Percentiles rank a stretch among this genome's conserved stretches.
Evolutionary conservation across 1,140 invertebrate genomes (phyloP).

Genomic region (Leucophenga varia): DNA sequence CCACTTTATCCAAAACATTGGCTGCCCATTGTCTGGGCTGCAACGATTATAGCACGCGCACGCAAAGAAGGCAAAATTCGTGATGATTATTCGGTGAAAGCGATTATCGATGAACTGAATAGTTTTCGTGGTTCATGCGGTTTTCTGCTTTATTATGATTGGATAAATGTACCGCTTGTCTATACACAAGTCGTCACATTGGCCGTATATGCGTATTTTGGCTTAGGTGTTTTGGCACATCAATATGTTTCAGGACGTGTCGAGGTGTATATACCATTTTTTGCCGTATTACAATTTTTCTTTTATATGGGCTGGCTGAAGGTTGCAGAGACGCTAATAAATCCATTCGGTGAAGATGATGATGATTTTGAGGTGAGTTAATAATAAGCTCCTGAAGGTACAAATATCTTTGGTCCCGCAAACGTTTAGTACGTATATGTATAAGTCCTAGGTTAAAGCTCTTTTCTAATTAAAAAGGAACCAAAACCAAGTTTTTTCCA

Average conservation of each 20-base stretch:
- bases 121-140: slow-evolving; percentile 84
- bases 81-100: slow-evolving; percentile 91
- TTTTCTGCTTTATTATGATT: slow-evolving; percentile 81
- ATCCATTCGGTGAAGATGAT: slow-evolving; percentile 87
- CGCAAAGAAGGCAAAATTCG: slow-evolving; percentile 87
- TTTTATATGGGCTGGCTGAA: slow-evolving; percentile 90
- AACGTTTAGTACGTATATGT: too few relatives aligned
- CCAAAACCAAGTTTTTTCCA: too few relatives aligned
- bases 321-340: slow-evolving; percentile 77
- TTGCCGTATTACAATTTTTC: slow-evolving; percentile 78
- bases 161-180: slow-evolving; percentile 88
- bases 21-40: slow-evolving; percentile 94
- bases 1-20: slow-evolving; percentile 90
- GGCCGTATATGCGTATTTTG: slow-evolving; percentile 87
- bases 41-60: slow-evolving; percentile 82
- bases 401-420: too few relatives aligned
- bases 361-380: slow-evolving; percentile 63
- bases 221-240: slow-evolving; percentile 70
- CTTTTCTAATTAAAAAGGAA: too few relatives aligned
- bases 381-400: too few relatives aligned
- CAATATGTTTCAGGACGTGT: slow-evolving; percentile 67
- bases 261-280: slow-evolving; percentile 72
- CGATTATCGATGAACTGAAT: slow-evolving; percentile 87
- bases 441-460: too few relatives aligned
- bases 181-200: slow-evolving; percentile 95